These are phyloP conservation scores for Apantesis nais DNA, from an alignment of 2,888 invertebrate genomes.

Conservation along the genomic window DNA sequence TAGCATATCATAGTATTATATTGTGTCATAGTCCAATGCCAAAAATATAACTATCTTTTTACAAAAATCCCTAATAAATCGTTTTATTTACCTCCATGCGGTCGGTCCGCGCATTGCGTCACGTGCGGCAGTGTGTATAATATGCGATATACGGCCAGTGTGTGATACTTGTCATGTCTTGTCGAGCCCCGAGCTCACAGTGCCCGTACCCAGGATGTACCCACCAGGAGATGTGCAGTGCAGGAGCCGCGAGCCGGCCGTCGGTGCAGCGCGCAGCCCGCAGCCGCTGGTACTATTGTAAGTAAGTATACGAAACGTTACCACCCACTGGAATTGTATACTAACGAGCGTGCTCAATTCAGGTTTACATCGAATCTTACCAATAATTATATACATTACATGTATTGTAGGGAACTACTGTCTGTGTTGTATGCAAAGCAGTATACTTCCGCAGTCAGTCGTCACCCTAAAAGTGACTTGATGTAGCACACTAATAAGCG, in stretches of 20 bases:
- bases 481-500: background rate
- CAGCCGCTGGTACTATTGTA: background rate
- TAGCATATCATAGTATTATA: slow-evolving; percentile 87
- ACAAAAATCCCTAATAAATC: slow-evolving; percentile 82
- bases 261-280: background rate
- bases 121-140: slow-evolving; percentile 37
- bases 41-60: slow-evolving; percentile 87
- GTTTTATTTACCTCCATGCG: slow-evolving; percentile 78
- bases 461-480: background rate
- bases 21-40: slow-evolving; percentile 87
- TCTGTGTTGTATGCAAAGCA: background rate
- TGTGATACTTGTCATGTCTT: slow-evolving; percentile 14
- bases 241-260: background rate
- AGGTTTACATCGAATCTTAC: background rate
- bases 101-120: slow-evolving; percentile 28
- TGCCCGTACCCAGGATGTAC: slow-evolving; percentile 12
- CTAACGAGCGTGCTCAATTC: background rate
- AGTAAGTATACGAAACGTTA: slow-evolving; percentile 12
- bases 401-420: background rate
- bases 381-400: background rate
- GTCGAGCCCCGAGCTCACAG: slow-evolving; percentile 10
- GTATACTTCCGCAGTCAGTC: background rate
- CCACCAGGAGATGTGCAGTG: slow-evolving; percentile 1
- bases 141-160: slow-evolving; percentile 26
- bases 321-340: slow-evolving; percentile 4